Evolutionary conservation across 2,113 vertebrate genomes (phyloP).

Genomic region (Orientallactaga bullata): DNA sequence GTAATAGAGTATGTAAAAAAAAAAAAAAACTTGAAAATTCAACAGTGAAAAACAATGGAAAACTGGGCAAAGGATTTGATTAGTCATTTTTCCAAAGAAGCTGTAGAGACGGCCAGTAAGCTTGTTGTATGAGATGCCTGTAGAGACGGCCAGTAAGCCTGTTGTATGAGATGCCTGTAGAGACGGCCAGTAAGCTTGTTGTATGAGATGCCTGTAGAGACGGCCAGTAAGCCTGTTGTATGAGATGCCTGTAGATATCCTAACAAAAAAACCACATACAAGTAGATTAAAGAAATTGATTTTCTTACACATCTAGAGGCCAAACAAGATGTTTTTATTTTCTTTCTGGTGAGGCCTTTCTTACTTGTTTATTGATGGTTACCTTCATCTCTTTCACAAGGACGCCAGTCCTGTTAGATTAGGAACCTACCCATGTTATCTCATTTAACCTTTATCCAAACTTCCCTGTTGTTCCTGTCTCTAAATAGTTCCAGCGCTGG

Average conservation of each 20-base stretch:
- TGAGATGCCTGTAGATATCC: too few species aligned
- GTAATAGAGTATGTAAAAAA: neutral
- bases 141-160: neutral
- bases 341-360: neutral
- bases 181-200: neutral
- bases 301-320: neutral
- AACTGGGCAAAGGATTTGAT: constrained; percentile 29
- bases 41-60: neutral
- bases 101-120: neutral
- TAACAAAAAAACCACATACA: neutral
- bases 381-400: neutral
- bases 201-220: neutral
- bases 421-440: neutral
- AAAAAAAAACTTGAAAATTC: neutral
- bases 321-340: neutral
- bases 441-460: neutral
- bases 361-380: neutral
- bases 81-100: constrained; percentile 13
- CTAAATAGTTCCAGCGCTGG: too few species aligned
- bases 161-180: neutral
- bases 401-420: neutral
- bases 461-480: neutral
- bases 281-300: neutral
- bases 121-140: neutral
- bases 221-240: neutral